Evolutionary conservation across 2,113 vertebrate genomes (phyloP).

Genomic region (Hemiscyllium ocellatum): DNA sequence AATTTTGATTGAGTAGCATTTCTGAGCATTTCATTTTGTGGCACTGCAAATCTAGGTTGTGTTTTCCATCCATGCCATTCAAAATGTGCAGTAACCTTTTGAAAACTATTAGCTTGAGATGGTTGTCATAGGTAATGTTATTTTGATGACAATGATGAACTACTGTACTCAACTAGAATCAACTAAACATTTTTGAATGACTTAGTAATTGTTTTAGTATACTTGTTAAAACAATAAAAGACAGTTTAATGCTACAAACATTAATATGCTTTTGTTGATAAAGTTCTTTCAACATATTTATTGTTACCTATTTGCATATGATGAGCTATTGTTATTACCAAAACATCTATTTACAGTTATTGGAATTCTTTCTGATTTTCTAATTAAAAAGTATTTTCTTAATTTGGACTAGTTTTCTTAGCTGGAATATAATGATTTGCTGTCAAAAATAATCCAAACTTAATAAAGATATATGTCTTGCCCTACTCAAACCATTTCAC

Average conservation of each 20-base stretch:
- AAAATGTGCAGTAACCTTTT: not conserved
- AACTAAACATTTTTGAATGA: not conserved
- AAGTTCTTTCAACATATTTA: not conserved
- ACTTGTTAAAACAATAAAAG: not conserved
- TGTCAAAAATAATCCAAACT: not conserved
- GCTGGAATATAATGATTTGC: not conserved
- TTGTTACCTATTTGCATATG: not conserved
- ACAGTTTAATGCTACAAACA: not conserved
- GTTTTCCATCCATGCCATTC: not conserved
- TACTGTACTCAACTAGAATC: not conserved
- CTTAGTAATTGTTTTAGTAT: too few relatives aligned
- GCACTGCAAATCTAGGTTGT: not conserved
- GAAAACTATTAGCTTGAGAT: conserved; percentile 14
- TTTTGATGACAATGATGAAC: not conserved
- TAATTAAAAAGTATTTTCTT: not conserved
- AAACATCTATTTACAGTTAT: not conserved
- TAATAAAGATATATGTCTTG: not conserved
- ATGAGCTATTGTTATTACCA: not conserved
- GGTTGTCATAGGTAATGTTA: not conserved
- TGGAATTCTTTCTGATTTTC: not conserved
- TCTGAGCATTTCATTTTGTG: not conserved
- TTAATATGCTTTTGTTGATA: not conserved
- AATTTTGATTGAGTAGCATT: not conserved
- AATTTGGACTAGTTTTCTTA: not conserved
- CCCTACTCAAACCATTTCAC: not conserved